phyloP scores from a whole-genome alignment of 2,888 invertebrate species.

The Heliconius hortense region DNA sequence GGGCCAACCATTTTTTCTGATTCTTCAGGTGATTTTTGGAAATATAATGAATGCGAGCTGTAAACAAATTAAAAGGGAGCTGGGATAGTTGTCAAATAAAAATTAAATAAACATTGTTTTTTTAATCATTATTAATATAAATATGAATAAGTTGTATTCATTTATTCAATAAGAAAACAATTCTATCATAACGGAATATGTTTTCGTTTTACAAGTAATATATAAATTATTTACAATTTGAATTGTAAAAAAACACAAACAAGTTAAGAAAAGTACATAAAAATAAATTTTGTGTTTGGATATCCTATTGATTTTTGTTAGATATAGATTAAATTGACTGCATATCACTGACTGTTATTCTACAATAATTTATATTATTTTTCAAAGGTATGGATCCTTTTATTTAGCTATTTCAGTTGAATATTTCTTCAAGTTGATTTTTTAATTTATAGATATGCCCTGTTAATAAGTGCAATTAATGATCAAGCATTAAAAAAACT shows the following conservation, averaged over 20 bases:
- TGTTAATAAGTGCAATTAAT: not conserved
- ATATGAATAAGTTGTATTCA: not conserved
- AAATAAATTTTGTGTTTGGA: too few relatives aligned
- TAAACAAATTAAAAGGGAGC: constrained; percentile 48
- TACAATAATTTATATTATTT: not conserved
- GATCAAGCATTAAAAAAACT: not conserved
- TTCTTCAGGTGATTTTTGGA: constrained; percentile 69
- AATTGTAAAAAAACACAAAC: not conserved
- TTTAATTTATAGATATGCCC: not conserved
- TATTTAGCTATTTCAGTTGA: not conserved
- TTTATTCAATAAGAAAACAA: not conserved
- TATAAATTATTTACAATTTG: not conserved
- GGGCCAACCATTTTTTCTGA: constrained; percentile 63
- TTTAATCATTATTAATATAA: not conserved
- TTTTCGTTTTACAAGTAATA: not conserved
- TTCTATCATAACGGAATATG: not conserved
- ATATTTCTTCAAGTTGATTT: not conserved
- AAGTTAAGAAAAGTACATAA: too few relatives aligned
- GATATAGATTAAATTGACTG: too few relatives aligned
- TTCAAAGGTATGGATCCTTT: not conserved
- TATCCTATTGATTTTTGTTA: too few relatives aligned
- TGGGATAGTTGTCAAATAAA: not conserved
- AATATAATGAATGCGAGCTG: constrained; percentile 71
- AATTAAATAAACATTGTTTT: not conserved
- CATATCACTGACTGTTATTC: not conserved